Evolutionary conservation across 2,797 vertebrate genomes (phyloP), one percentile per base, ranked within the genome.

Genomic region (Echeneis naucrates): DNA sequence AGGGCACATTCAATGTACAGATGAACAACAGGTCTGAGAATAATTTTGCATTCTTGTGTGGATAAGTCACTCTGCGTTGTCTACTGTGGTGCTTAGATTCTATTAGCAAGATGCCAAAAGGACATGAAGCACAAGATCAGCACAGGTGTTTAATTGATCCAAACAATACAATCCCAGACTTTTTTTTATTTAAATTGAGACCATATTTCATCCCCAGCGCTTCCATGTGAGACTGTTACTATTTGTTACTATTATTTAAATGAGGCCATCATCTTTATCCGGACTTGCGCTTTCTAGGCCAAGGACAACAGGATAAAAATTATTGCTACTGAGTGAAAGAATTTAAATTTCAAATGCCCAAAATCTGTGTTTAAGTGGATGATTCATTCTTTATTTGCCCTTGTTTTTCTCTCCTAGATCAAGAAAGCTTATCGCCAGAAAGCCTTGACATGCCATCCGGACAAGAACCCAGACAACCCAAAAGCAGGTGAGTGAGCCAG

Each of bases 381-480:
- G 56, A 80, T 65, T 75, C 1, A 8, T 58, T 78, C 14, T 75
- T 21, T 69, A 40, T 81, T 35, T 59, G 11, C 77, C 10, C 10
- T 69, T 50, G 67, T 66, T 13, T 51, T 89, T 59, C 64, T 90
- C 52, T 80, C 83, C 12, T 87, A 99, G 98, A 96, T 99, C 65
- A 99, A 99, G 93, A 99, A 97, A 81, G 97, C 97, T 0, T 99
- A 97, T 88, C 92, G 98, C 70, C 95, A 97, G 91, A 98, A 95
- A 87, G 98, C 98, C 1, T 87, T 99, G 74, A 96, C 93, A 3
- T 99, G 98, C 86, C 98, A 99, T 89, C 98, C 98, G 0, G 98
- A 99, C 91, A 99, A 99, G 90, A 97, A 99, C 83, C 98, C 97
- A 0, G 97, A 99, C 87, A 96, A 99, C 81, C 97, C 98, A 14